These are phyloP conservation scores for Onychomys torridus DNA, from an alignment of 2,797 vertebrate species.

Conservation along the genomic window DNA sequence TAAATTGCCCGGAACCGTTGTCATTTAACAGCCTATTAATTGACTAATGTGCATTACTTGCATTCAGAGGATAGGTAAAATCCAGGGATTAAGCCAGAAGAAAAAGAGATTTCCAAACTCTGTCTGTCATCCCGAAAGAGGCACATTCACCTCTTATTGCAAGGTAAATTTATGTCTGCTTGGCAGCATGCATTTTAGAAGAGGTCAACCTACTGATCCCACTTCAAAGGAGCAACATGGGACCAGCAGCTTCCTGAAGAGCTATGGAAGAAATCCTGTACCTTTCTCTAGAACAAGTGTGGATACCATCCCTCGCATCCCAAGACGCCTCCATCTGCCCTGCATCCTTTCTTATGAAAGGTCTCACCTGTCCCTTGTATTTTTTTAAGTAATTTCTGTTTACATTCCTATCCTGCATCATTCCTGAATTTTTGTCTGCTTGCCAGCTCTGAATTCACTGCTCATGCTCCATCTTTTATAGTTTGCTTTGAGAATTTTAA, in stretches of 20 bases:
- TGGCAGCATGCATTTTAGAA: slow-evolving; percentile 62
- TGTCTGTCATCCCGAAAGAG: slow-evolving; percentile 69
- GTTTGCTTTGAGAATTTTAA: background rate
- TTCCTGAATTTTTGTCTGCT: background rate
- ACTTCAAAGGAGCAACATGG: background rate
- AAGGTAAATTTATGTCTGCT: slow-evolving; percentile 74
- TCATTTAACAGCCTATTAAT: slow-evolving; percentile 99
- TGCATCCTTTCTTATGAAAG: background rate
- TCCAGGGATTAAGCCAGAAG: slow-evolving; percentile 88
- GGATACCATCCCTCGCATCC: background rate
- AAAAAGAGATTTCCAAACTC: slow-evolving; percentile 75
- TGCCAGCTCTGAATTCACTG: background rate
- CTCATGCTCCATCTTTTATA: background rate
- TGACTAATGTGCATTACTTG: slow-evolving; percentile 96
- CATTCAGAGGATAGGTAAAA: slow-evolving; percentile 92
- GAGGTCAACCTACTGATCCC: background rate
- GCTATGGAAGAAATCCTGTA: background rate
- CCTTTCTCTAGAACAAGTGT: background rate
- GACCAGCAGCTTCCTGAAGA: background rate
- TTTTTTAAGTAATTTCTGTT: background rate
- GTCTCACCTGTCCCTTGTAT: background rate
- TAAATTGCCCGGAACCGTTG: slow-evolving; percentile 97
- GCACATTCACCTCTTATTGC: slow-evolving; percentile 72
- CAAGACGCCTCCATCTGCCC: background rate
- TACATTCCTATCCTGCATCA: background rate